Evolutionary conservation across 1,140 invertebrate genomes (phyloP), one percentile per base, ranked within the genome.

Genomic region (Drosophila ambigua): DNA sequence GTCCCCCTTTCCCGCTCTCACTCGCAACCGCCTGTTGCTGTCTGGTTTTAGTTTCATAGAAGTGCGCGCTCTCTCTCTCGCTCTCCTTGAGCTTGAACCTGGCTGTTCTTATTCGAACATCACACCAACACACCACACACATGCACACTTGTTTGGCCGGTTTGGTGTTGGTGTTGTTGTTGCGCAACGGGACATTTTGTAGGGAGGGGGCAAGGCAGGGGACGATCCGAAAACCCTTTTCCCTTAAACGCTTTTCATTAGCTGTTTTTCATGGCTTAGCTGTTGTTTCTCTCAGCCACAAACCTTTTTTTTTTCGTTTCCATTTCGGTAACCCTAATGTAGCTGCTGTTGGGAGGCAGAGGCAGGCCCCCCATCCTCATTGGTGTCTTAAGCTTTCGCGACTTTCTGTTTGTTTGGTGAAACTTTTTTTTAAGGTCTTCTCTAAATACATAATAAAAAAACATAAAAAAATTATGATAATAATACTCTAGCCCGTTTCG

Each of bases 351-450:
- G 57, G 35, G 4, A 4, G 35, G 35, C 35, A 4, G 4, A 4
- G 35, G 35, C 35, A 4, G 9, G 2, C 35, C 35, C 4, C 4
- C 35, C 35, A 39, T 39, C 35, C 35, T 4, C 35, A 39, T 60
- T 72, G 57, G 53, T 73, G 68, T 54, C 54, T 53, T 64, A 52
- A 66, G 82, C 81, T 84, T 84, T 84, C 81, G 81, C 81, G 77
- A 76, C 81, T 81, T 84, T 84, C 81, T 81, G 81, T 84, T 84
- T 84, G 81, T 84, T 84, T 84, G 81, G 81, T 81, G 81, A 84
- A 84, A 84, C 78, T 84, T 77, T 76, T 72, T 79, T 85, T 83
- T 79, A 87, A 84, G 81, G 81, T 84, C 79, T 87, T 60, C 61
- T 75, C 67, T 77, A 74, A 85, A 80, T 69, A 67, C 51, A 57